Conservation (phyloP, 2,888 invertebrate genomes). For the Onchidella celtica region DNA sequence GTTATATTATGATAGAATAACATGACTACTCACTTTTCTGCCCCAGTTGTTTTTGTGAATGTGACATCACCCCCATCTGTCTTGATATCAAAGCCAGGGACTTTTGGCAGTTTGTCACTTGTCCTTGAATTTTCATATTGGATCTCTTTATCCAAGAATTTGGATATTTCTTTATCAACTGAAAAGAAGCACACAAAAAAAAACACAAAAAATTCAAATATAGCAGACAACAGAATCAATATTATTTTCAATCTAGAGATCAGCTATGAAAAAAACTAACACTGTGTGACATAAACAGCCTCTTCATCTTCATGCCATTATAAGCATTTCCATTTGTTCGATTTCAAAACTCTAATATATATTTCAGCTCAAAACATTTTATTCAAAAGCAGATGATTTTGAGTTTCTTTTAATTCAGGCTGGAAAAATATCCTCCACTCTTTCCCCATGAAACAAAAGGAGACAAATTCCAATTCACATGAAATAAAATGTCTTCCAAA, state of each 20-base stretch:
- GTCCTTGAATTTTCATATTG: constrained; percentile 89
- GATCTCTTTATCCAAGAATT: constrained; percentile 96
- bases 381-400: background rate
- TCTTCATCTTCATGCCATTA: too few relatives aligned
- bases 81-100: constrained; percentile 91
- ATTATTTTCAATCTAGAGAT: too few relatives aligned
- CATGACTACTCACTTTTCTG: constrained; percentile 84
- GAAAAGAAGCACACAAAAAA: constrained; percentile 40
- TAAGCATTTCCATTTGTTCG: background rate
- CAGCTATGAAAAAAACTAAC: too few relatives aligned
- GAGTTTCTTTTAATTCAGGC: too few relatives aligned
- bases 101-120: constrained; percentile 83
- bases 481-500: too few relatives aligned
- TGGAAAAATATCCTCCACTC: too few relatives aligned
- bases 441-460: too few relatives aligned
- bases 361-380: background rate
- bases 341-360: background rate
- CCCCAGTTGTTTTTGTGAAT: constrained; percentile 82
- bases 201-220: background rate
- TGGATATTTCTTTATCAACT: constrained; percentile 84
- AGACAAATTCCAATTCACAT: too few relatives aligned
- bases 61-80: constrained; percentile 92
- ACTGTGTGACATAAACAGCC: too few relatives aligned
- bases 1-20: too few relatives aligned
- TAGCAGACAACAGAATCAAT: too few relatives aligned